These are phyloP conservation scores for Microctenopoma lineatum DNA, from an alignment of 2,797 vertebrate genomes.

Conservation along the genomic window DNA sequence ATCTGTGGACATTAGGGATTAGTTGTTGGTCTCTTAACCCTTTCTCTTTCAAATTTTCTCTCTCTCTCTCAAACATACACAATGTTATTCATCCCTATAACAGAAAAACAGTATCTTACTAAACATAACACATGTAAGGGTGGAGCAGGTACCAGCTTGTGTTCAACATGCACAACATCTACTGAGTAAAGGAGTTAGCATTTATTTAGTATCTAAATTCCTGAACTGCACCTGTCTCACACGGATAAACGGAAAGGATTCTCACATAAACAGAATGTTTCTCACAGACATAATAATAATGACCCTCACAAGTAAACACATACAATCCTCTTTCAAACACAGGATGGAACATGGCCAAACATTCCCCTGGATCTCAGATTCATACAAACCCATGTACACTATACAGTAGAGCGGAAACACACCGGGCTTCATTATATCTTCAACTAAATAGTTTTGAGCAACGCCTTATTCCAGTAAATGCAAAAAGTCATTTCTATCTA, in stretches of 20 bases:
- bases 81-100: neutral
- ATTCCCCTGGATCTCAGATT: conserved; percentile 3
- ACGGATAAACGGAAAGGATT: conserved; percentile 7
- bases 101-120: neutral
- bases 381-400: conserved; percentile 13
- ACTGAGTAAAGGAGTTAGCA: neutral
- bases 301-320: conserved; percentile 16
- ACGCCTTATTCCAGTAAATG: neutral
- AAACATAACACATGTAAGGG: neutral
- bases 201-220: conserved; percentile 4
- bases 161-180: neutral
- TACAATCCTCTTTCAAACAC: conserved; percentile 9
- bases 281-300: conserved; percentile 6
- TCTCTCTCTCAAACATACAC: too few relatives aligned
- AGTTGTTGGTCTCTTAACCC: neutral
- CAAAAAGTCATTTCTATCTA: neutral
- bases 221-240: conserved; percentile 6
- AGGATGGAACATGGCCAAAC: conserved; percentile 21
- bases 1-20: neutral
- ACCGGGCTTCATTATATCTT: conserved; percentile 11
- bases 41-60: neutral
- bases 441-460: conserved; percentile 37
- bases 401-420: conserved; percentile 12
- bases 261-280: conserved; percentile 13
- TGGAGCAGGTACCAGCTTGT: neutral